Percentiles rank a stretch among this genome's conserved stretches.
Evolutionary conservation across 2,888 invertebrate species (phyloP).

Genomic region (Acanthosepion pharaonis): DNA sequence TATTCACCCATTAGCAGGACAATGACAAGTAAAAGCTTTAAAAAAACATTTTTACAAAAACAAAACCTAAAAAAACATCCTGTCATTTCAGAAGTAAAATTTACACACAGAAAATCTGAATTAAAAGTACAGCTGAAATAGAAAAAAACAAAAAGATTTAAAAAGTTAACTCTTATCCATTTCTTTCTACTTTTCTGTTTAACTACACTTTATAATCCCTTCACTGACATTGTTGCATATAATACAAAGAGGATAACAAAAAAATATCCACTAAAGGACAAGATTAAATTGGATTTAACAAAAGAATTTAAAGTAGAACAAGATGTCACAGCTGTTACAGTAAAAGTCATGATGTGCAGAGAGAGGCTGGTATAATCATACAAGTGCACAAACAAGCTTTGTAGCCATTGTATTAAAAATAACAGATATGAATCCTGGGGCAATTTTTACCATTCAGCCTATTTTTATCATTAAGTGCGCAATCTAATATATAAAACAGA

Average conservation of each 20-base stretch:
- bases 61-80: too few species aligned
- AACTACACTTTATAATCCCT: background rate
- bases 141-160: background rate
- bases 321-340: background rate
- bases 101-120: background rate
- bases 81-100: too few species aligned
- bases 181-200: background rate
- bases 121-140: background rate
- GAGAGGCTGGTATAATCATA: background rate
- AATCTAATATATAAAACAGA: too few species aligned
- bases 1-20: too few species aligned
- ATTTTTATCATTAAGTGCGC: too few species aligned
- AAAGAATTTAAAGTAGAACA: background rate
- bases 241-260: background rate
- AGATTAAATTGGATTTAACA: slow-evolving; percentile 33
- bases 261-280: background rate
- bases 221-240: background rate
- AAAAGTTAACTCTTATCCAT: background rate
- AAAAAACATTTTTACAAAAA: too few species aligned
- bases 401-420: too few species aligned
- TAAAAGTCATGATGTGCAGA: background rate
- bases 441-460: too few species aligned
- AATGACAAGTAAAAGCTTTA: too few species aligned
- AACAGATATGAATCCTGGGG: too few species aligned
- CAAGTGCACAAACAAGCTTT: background rate